Percentiles rank a stretch among this genome's conserved stretches.
These are phyloP conservation scores for Lasioglossum oenotherae DNA, from an alignment of 2,888 invertebrate genomes.

Conservation along the genomic window DNA sequence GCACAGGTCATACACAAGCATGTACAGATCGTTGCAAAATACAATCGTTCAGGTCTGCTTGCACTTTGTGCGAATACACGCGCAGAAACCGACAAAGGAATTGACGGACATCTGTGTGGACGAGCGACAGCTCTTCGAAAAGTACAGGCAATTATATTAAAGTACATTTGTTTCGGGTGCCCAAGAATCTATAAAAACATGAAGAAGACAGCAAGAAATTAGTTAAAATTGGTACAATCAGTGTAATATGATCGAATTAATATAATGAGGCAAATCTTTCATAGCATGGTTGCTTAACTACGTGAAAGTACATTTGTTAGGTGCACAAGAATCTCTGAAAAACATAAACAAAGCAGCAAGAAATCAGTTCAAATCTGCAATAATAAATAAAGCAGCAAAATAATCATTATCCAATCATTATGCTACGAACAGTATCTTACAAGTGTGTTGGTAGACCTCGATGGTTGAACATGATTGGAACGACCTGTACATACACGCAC, in stretches of 20 bases:
- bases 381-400: no score
- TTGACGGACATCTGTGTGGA: background rate
- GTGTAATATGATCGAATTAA: no score
- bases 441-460: background rate
- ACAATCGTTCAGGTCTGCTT: background rate
- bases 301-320: no score
- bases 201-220: background rate
- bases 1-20: background rate
- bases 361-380: no score
- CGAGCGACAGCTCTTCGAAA: background rate
- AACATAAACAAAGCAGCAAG: no score
- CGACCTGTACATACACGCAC: background rate
- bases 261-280: no score
- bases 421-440: background rate
- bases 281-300: no score
- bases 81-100: background rate
- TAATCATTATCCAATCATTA: background rate
- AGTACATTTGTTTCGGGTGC: no score
- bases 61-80: background rate
- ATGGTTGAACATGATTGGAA: background rate
- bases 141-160: background rate
- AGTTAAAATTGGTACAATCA: no score
- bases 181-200: background rate
- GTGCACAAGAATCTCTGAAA: no score
- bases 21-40: background rate